Evolutionary conservation across 2,113 vertebrate genomes (phyloP).

Genomic region (Triplophysa dalaica): DNA sequence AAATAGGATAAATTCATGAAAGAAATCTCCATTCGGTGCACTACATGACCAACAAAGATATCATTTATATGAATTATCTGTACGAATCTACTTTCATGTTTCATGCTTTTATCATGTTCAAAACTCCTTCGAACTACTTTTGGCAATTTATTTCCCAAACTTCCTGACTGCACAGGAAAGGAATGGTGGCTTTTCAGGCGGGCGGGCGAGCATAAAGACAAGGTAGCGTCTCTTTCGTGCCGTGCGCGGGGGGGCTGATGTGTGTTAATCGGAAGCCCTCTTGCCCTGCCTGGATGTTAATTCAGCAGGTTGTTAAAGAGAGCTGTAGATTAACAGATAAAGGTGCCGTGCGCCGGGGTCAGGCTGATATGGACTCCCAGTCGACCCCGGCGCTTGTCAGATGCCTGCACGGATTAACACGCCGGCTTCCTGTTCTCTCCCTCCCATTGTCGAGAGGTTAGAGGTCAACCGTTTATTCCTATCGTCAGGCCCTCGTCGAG

Average conservation of each 20-base stretch:
- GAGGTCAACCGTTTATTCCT: slow-evolving; percentile 96
- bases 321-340: slow-evolving; percentile 99
- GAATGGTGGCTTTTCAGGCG: not conserved
- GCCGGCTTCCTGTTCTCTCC: slow-evolving; percentile 75
- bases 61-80: not conserved
- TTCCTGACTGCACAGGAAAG: not conserved
- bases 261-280: slow-evolving; percentile 89
- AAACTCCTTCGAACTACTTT: not conserved
- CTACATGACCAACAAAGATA: not conserved
- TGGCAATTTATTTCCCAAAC: not conserved
- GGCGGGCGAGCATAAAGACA: slow-evolving; percentile 54
- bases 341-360: slow-evolving; percentile 90
- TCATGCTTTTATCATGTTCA: not conserved
- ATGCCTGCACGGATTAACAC: slow-evolving; percentile 98
- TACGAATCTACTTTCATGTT: not conserved
- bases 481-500: slow-evolving; percentile 87
- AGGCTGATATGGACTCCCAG: slow-evolving; percentile 88
- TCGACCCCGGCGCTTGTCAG: slow-evolving; percentile 92
- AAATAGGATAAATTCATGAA: no score
- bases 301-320: slow-evolving; percentile 89
- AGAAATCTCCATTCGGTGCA: no score
- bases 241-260: slow-evolving; percentile 75
- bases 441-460: slow-evolving; percentile 68
- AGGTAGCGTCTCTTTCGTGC: slow-evolving; percentile 66
- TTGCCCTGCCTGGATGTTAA: slow-evolving; percentile 89